Conservation (phyloP, 1,140 invertebrate species). For the Lepidotrigona ventralis region DNA sequence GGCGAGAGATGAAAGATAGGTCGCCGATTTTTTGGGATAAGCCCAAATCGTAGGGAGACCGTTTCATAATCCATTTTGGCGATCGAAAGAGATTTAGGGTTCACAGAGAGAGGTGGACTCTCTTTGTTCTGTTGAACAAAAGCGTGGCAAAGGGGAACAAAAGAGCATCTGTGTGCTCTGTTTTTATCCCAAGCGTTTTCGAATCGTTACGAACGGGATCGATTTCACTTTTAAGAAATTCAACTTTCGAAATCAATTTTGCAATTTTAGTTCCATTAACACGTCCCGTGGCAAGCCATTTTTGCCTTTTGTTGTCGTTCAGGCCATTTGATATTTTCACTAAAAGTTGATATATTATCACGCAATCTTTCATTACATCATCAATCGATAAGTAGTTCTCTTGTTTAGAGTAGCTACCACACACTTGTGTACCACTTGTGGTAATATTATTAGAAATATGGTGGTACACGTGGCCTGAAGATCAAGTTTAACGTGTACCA, state of each 20-base stretch:
- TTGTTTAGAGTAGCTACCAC: too few species aligned
- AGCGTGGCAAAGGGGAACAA: constrained; percentile 18
- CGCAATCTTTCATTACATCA: too few species aligned
- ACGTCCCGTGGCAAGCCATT: too few species aligned
- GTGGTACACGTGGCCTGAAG: too few species aligned
- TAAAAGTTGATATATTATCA: too few species aligned
- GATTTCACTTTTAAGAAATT: constrained; percentile 14
- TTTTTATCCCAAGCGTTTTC: not conserved
- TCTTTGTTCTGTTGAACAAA: constrained; percentile 36
- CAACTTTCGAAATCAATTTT: not conserved
- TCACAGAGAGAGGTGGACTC: constrained; percentile 27
- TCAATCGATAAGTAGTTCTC: too few species aligned
- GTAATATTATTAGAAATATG: too few species aligned
- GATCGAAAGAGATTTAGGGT: constrained; percentile 15
- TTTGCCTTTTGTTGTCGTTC: too few species aligned
- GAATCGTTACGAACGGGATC: not conserved
- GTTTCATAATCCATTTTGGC: constrained; percentile 31
- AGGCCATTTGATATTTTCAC: too few species aligned
- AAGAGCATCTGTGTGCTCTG: constrained; percentile 25
- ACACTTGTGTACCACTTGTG: too few species aligned
- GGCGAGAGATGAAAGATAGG: not conserved
- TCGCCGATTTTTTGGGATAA: constrained; percentile 12
- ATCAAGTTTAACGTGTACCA: too few species aligned
- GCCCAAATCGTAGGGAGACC: not conserved
- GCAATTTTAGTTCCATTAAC: not conserved